Evolutionary conservation across 2,797 vertebrate genomes (phyloP), one percentile per base, ranked within the genome.

Genomic region (Euphonia xanthogaster): DNA sequence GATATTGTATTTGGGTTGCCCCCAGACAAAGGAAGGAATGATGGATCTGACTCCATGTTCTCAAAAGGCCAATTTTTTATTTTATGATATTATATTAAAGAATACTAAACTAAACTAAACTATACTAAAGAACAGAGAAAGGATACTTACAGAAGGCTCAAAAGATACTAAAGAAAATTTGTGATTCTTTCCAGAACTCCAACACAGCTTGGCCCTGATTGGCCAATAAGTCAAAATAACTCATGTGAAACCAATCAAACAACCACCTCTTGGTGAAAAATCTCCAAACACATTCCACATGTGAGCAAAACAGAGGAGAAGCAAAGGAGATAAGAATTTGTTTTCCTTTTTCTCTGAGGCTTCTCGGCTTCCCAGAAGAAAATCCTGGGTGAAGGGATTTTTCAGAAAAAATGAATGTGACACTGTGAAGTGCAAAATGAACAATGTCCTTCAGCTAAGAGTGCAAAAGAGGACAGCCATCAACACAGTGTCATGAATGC

Each of bases 131-230:
- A n/a, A n/a, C n/a, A n/a, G 13, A 54, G 31, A 54, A 54, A 54
- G 20, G 31, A 14, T 14, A 14, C 3, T n/a, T n/a, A n/a, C 31
- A 22, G 9, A 54, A 54, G 3, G 21, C 21, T 22, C 7, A 54
- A 14, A 54, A 15, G 53, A 23, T 54, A 23, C 3, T n/a, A 21
- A n/a, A 3, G 53, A 22, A n/a, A n/a, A n/a, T 5, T 54, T 2
- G 1, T 22, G 20, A 22, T 13, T 53, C 51, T 22, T 3, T 54
- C 20, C 31, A n/a, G 31, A 10, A 9, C 1, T 6, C 6, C 0
- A 1, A 54, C 53, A n/a, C 21, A 54, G 31, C 4, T n/a, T n/a
- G 25, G 9, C 15, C 4, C 25, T 27, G 53, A 10, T 14, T 9
- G 53, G 53, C 31, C 53, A 54, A 10, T n/a, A 1, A 54, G 21